Percentiles rank a stretch among this genome's conserved stretches.
Conservation (phyloP, 2,797 vertebrate species). For the Euphonia xanthogaster region DNA sequence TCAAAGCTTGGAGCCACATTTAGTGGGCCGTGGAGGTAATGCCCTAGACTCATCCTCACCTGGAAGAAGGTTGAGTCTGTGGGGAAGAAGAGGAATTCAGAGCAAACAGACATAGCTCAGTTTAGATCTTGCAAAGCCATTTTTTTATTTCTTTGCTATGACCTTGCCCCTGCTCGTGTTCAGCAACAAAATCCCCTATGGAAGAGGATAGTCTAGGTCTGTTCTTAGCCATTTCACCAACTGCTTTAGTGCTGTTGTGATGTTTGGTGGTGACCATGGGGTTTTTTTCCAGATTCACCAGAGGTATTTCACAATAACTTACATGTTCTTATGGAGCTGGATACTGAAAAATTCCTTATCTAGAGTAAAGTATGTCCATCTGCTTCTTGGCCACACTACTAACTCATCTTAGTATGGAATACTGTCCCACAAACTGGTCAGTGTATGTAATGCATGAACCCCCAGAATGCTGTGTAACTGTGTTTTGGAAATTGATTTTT, state of each 20-base stretch:
- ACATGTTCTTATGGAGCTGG: neutral
- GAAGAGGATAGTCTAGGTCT: neutral
- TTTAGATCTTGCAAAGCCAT: neutral
- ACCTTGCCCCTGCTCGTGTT: neutral
- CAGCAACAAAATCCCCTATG: neutral
- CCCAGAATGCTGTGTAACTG: neutral
- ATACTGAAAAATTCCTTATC: neutral
- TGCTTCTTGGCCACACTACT: neutral
- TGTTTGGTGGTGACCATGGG: neutral
- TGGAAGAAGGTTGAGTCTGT: neutral
- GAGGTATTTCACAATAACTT: neutral
- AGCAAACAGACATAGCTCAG: neutral
- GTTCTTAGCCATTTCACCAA: neutral
- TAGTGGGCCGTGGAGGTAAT: constrained; percentile 3
- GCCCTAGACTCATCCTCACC: neutral
- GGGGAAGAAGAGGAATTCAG: neutral
- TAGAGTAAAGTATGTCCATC: neutral
- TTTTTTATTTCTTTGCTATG: neutral
- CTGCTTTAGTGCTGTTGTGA: neutral
- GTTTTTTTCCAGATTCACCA: neutral
- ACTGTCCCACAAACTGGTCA: neutral
- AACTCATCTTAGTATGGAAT: neutral
- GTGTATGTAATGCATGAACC: neutral
- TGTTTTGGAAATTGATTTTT: neutral
- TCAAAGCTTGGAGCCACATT: neutral